phyloP scores from a whole-genome alignment of 2,888 invertebrate species.

The Hemithea aestivaria region DNA sequence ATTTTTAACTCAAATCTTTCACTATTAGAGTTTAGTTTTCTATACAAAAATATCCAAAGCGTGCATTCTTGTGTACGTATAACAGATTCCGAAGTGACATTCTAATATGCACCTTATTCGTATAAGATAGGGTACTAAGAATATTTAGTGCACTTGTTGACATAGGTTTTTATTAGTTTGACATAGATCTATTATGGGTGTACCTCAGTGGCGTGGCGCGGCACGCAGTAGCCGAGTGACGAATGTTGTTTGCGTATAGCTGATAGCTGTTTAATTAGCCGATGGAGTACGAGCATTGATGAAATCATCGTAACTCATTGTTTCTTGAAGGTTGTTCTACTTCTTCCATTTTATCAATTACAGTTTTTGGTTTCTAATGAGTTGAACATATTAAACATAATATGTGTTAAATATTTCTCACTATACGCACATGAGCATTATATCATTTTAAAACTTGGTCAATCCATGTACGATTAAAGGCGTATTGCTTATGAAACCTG shows the following conservation, averaged over 20 bases:
- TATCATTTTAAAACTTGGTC: no score
- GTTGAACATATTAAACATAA: no score
- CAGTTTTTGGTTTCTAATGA: background rate
- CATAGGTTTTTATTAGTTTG: constrained; percentile 12
- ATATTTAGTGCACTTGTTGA: background rate
- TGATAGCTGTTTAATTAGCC: constrained; percentile 52
- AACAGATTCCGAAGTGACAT: background rate
- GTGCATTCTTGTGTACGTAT: constrained; percentile 44
- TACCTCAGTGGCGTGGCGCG: constrained; percentile 54
- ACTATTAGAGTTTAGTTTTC: constrained; percentile 42
- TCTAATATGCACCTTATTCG: constrained; percentile 1
- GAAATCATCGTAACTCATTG: constrained; percentile 48
- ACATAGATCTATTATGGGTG: constrained; percentile 69
- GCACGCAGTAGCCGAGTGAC: constrained; percentile 62
- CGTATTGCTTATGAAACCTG: constrained; percentile 30
- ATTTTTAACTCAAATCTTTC: constrained; percentile 14
- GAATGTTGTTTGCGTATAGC: constrained; percentile 56
- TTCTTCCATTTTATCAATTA: background rate
- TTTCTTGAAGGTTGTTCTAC: constrained; percentile 24
- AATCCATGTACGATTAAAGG: no score
- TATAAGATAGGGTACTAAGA: constrained; percentile 2
- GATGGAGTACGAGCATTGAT: constrained; percentile 38
- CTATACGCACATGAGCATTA: no score
- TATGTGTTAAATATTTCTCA: no score
- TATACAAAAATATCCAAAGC: constrained; percentile 28